phyloP scores from a whole-genome alignment of 1,140 invertebrate genomes.

The Ceratosolen solmsi region DNA sequence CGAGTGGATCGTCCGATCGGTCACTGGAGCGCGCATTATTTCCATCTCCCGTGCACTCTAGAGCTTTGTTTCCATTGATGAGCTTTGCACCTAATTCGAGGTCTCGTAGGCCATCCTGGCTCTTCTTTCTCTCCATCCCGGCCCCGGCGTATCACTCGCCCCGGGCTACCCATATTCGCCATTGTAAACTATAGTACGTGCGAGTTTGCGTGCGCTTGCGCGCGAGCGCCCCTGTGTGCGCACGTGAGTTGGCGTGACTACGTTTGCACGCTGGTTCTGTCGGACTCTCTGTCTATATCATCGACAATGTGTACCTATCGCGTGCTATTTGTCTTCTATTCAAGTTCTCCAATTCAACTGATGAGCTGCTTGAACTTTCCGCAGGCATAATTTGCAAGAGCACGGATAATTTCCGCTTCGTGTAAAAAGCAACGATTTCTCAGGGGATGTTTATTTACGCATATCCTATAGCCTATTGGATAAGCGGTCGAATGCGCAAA shows the following conservation, averaged over 20 bases:
- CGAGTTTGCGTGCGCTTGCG: neutral
- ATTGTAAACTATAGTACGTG: neutral
- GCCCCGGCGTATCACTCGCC: neutral
- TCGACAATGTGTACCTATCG: constrained; percentile 17
- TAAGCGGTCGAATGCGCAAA: too few species aligned
- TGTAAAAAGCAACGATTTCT: too few species aligned
- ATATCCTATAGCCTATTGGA: too few species aligned
- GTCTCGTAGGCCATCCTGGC: neutral
- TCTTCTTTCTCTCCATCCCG: neutral
- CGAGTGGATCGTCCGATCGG: neutral
- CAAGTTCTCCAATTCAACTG: constrained; percentile 13
- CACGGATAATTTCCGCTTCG: neutral
- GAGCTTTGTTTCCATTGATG: neutral
- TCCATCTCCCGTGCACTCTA: neutral
- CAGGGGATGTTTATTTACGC: too few species aligned
- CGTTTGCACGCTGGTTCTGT: neutral
- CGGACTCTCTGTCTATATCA: neutral
- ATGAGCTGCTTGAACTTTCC: constrained; percentile 28
- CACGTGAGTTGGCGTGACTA: neutral
- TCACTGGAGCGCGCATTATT: neutral
- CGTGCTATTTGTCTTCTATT: constrained; percentile 39
- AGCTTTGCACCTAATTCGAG: neutral
- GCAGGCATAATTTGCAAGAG: constrained; percentile 17
- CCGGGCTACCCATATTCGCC: neutral
- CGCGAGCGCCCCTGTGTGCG: neutral